Base-by-base conservation (phyloP, 2,113 vertebrate genomes). In the Nanorana parkeri region DNA sequence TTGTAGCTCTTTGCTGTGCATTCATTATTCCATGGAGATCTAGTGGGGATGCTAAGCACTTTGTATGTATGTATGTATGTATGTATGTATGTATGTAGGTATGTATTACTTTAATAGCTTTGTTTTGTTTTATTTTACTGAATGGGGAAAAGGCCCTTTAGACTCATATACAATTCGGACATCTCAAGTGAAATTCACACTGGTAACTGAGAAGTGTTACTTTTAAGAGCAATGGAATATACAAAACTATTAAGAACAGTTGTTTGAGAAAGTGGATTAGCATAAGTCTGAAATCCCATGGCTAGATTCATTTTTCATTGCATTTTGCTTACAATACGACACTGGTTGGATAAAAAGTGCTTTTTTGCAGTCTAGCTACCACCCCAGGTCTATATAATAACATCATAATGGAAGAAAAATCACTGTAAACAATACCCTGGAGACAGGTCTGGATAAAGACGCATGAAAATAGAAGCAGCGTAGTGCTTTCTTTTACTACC, bases 341-440 rank as follows among this genome's bases (percentile, higher is more conserved):
- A 91, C 89, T 89, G 89, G 75, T 84, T 81, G 15, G 21, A 13
- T 52, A 15, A 80, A 79, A 81, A 65, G 24, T 77, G 85, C 87
- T 93, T 93, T 89, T 92, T 94, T 91, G 92, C 89, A 91, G 90
- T 86, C 78, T 86, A 88, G 87, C 81, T 85, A 84, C 85, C 87
- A 87, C 90, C 89, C 87, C 85, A 89, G 56, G 87, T 88, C 90
- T 88, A 86, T 87, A 88, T 88, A 93, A 93, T 93, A 93, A 92
- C 92, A 93, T 91, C 89, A 92, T 94, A 93, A 94, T 91, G 79
- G 90, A 93, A 93, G 90, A 93, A 93, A 94, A 94, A 94, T 93
- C 90, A 90, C 89, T 89, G 91, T 90, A 90, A 94, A 92, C 89
- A 93, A 91, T 93, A 84, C 93, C 88, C 89, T 68, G 1, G 92